Percentiles rank a stretch among this genome's conserved stretches.
Conservation (phyloP, 2,113 vertebrate genomes). For the Cololabis saira region DNA sequence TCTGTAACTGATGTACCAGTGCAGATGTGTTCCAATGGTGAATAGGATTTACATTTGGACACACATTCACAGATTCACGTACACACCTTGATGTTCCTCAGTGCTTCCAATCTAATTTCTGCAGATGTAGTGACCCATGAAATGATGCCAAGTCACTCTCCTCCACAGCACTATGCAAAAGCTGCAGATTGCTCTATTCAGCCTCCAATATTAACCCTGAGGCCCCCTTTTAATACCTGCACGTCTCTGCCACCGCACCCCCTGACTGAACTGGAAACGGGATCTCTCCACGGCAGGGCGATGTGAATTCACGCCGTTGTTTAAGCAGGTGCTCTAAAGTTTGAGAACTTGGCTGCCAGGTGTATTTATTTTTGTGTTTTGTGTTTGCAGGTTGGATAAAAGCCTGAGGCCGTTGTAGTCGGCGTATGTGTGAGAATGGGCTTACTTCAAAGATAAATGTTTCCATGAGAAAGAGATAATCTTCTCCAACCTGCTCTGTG, state of each 20-base stretch:
- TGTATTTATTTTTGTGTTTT: conserved; percentile 23
- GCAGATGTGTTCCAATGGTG: conserved; percentile 52
- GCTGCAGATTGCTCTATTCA: conserved; percentile 75
- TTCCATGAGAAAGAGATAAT: conserved; percentile 45
- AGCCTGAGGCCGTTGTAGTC: conserved; percentile 4
- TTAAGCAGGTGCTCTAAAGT: conserved; percentile 36
- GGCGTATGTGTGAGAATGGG: conserved; percentile 14
- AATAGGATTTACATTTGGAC: conserved; percentile 37
- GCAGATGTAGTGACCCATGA: conserved; percentile 80
- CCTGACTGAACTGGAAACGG: conserved; percentile 34
- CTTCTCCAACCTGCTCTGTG: conserved; percentile 22
- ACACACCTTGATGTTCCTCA: conserved; percentile 61
- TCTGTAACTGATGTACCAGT: conserved; percentile 52
- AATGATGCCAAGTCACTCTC: conserved; percentile 74
- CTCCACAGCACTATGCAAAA: conserved; percentile 74
- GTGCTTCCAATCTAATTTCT: conserved; percentile 77
- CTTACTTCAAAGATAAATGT: conserved; percentile 48
- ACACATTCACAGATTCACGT: conserved; percentile 21
- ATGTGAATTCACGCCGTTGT: conserved; percentile 2
- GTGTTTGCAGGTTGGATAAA: conserved; percentile 3
- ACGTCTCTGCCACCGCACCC: conserved; percentile 32
- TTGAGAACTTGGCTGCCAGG: conserved; percentile 25
- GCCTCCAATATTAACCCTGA: conserved; percentile 71
- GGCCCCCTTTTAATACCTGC: conserved; percentile 52
- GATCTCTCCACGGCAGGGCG: conserved; percentile 21